A percentile compares a stretch with the other conserved stretches of the same genome.
phyloP scores from a whole-genome alignment of 2,888 invertebrate genomes.

The Laothoe populi region DNA sequence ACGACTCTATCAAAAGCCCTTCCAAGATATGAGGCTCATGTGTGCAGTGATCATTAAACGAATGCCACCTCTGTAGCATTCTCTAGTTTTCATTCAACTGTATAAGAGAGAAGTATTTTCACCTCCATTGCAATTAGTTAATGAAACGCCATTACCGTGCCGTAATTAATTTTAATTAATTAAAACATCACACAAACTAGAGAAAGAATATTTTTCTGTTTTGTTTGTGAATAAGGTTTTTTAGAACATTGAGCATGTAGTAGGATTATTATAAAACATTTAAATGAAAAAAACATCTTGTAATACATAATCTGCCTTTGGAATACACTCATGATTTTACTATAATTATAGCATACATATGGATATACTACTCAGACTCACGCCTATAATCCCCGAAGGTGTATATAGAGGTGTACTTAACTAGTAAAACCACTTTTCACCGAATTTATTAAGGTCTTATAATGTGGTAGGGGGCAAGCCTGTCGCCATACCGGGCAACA shows the following conservation, averaged over 20 bases:
- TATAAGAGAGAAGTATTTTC: neutral
- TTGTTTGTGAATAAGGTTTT: neutral
- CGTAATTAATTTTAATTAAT: slow-evolving; percentile 21
- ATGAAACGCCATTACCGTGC: slow-evolving; percentile 6
- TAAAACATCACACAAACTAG: neutral
- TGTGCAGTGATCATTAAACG: slow-evolving; percentile 1
- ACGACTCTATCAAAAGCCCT: no score
- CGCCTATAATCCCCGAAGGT: no score
- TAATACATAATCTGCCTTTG: no score
- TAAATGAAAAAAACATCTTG: neutral
- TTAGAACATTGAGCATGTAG: neutral
- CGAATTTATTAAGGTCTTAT: no score
- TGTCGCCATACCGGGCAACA: no score
- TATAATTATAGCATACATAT: no score
- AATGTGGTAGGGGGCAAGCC: no score
- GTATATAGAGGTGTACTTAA: no score
- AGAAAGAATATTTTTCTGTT: neutral
- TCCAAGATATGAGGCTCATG: no score
- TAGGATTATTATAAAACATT: neutral
- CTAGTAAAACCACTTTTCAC: no score
- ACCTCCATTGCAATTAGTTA: slow-evolving; percentile 14
- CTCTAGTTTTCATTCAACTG: neutral
- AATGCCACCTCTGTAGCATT: neutral
- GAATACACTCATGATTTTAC: no score
- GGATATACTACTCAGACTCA: no score